phyloP scores from a whole-genome alignment of 1,140 invertebrate species.

The Atta colombica region DNA sequence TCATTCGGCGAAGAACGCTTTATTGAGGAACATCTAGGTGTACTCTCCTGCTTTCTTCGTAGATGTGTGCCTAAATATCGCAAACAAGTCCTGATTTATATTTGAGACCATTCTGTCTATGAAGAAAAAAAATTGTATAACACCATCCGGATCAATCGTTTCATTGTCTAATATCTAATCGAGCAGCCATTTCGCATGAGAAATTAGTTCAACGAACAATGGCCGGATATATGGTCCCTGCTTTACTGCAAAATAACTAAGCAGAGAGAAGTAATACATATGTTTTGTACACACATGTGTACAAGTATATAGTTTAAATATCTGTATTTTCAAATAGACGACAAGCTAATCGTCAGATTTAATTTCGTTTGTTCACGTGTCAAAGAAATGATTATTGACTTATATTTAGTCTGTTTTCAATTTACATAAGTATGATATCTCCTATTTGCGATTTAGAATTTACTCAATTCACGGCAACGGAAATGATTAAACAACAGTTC shows the following conservation, averaged over 20 bases:
- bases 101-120: background rate
- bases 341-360: background rate
- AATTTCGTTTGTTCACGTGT: background rate
- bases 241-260: background rate
- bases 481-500: background rate
- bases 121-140: conserved; percentile 8
- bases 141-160: background rate
- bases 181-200: background rate
- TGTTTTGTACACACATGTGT: background rate
- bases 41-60: conserved; percentile 13
- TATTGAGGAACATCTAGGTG: conserved; percentile 12
- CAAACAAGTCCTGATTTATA: background rate
- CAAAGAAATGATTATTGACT: background rate
- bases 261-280: background rate
- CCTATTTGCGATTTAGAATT: background rate
- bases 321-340: background rate
- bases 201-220: conserved; percentile 6
- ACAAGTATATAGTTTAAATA: background rate
- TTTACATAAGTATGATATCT: background rate
- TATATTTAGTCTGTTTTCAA: too few relatives aligned
- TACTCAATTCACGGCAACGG: background rate
- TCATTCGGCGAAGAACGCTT: conserved; percentile 12
- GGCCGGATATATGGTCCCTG: background rate
- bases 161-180: background rate
- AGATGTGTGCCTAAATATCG: background rate